Percentiles rank a stretch among this genome's conserved stretches.
These are phyloP conservation scores for Drosophila setosimentum DNA, from an alignment of 2,888 invertebrate genomes.

Conservation along the genomic window DNA sequence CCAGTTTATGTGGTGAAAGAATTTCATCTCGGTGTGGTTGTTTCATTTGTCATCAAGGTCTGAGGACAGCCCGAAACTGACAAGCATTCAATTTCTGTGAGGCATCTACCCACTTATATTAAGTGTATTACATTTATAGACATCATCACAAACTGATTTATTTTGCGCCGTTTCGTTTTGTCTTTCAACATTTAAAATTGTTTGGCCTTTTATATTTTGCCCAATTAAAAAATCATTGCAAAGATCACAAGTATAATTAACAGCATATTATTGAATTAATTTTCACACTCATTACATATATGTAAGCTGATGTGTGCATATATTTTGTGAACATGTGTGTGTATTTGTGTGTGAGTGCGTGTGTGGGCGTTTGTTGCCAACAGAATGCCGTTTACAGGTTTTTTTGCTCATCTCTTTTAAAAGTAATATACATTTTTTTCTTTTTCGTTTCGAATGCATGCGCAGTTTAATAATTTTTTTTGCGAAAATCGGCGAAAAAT, in stretches of 20 bases:
- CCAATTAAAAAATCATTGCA: conserved; percentile 55
- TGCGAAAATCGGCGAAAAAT: conserved; percentile 16
- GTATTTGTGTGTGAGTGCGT: not conserved
- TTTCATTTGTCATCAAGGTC: conserved; percentile 3
- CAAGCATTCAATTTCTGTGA: conserved; percentile 22
- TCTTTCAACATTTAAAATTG: conserved; percentile 18
- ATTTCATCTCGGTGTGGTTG: conserved; percentile 12
- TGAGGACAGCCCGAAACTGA: conserved; percentile 26
- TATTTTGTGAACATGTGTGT: not conserved
- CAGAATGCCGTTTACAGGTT: conserved; percentile 26
- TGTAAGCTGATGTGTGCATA: conserved; percentile 1
- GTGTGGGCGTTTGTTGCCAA: not conserved
- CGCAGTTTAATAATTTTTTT: conserved; percentile 31
- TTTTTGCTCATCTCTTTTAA: conserved; percentile 27
- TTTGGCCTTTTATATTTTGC: conserved; percentile 35
- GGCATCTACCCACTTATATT: not conserved
- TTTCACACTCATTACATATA: conserved; percentile 52
- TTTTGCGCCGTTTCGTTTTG: conserved; percentile 13
- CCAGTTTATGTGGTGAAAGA: conserved; percentile 23
- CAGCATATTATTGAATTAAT: conserved; percentile 60
- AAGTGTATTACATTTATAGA: not conserved
- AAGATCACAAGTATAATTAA: conserved; percentile 75
- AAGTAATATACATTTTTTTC: conserved; percentile 18
- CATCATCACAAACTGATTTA: conserved; percentile 32
- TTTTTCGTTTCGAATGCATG: conserved; percentile 34